Evolutionary conservation across 2,113 vertebrate species (phyloP).

Genomic region (Bambusicola thoracicus): DNA sequence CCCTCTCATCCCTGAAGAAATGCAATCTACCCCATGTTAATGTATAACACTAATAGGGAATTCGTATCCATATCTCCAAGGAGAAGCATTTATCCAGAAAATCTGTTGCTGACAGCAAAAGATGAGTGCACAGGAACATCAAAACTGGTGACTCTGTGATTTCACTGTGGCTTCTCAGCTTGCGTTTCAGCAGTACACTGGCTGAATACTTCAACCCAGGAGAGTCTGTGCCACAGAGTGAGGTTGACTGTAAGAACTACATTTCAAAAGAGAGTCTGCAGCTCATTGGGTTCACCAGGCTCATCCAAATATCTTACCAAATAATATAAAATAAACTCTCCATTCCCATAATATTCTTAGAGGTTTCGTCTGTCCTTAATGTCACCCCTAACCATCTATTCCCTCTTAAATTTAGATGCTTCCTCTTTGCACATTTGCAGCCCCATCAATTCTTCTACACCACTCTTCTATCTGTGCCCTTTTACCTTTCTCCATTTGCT

Average conservation of each 20-base stretch:
- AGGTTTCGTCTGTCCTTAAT: neutral
- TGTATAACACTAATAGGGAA: neutral
- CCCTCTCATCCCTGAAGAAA: neutral
- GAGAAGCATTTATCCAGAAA: neutral
- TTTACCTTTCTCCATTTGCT: neutral
- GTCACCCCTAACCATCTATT: neutral
- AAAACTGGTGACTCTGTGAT: neutral
- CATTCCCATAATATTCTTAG: neutral
- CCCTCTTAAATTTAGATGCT: neutral
- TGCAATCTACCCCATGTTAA: neutral
- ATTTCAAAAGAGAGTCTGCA: neutral
- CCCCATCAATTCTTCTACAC: neutral
- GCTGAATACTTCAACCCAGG: neutral
- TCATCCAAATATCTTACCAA: neutral
- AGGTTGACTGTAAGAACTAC: neutral
- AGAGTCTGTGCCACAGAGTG: neutral
- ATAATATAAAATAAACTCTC: neutral
- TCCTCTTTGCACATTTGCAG: neutral
- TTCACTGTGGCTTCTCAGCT: neutral
- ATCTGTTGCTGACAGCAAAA: neutral
- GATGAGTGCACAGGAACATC: neutral
- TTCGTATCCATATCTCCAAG: neutral
- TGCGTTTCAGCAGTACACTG: fast-evolving
- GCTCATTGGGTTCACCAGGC: neutral
- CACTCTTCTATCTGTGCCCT: neutral